phyloP scores from a whole-genome alignment of 2,888 invertebrate genomes.

The Conomelus anceps region DNA sequence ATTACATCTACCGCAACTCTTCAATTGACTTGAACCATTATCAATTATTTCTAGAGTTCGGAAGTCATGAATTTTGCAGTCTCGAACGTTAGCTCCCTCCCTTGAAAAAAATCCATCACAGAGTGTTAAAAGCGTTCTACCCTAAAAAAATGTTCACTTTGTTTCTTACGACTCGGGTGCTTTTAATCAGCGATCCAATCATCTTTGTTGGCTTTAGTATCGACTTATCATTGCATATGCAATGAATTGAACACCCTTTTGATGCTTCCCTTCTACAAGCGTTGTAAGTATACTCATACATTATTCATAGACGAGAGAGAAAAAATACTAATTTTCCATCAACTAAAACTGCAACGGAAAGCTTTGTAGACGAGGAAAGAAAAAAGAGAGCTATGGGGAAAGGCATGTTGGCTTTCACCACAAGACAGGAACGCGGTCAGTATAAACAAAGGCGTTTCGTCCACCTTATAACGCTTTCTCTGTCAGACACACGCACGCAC shows the following conservation, averaged over 20 bases:
- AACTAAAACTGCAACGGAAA: neutral
- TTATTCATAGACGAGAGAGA: neutral
- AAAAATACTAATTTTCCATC: neutral
- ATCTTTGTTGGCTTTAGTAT: neutral
- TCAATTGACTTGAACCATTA: too few species aligned
- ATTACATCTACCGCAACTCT: too few species aligned
- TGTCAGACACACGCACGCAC: neutral
- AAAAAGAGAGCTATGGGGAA: neutral
- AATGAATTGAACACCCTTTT: neutral
- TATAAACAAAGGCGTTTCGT: neutral
- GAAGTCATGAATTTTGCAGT: too few species aligned
- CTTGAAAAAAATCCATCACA: neutral
- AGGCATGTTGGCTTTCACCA: neutral
- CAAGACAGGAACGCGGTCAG: neutral
- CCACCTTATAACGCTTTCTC: neutral
- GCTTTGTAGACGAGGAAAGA: neutral
- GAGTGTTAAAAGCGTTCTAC: neutral
- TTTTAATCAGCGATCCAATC: neutral
- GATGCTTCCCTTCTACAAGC: neutral
- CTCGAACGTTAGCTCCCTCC: too few species aligned
- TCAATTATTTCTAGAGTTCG: too few species aligned
- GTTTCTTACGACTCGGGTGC: neutral
- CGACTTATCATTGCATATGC: neutral
- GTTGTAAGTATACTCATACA: neutral
- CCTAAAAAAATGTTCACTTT: neutral